phyloP scores from a whole-genome alignment of 2,113 vertebrate species.

The Xenotilapia flavipinnis region DNA sequence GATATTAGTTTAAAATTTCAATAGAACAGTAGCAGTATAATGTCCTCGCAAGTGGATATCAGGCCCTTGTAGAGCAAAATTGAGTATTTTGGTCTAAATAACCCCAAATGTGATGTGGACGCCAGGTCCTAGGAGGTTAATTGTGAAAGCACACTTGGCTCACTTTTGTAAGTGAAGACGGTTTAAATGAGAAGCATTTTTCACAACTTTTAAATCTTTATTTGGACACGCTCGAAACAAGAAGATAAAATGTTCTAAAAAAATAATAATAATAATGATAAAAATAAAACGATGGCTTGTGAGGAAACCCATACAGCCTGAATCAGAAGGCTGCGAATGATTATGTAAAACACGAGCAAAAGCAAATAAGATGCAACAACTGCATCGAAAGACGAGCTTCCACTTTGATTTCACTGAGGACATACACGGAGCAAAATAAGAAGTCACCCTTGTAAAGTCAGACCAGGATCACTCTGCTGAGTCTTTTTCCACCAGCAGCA shows the following conservation, averaged over 20 bases:
- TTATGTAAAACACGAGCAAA: not conserved
- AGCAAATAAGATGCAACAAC: not conserved
- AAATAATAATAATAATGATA: not conserved
- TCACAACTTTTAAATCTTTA: not conserved
- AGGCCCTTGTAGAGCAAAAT: not conserved
- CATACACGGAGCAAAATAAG: not conserved
- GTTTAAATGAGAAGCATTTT: not conserved
- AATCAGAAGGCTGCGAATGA: not conserved
- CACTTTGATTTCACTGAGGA: not conserved
- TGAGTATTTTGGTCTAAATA: not conserved
- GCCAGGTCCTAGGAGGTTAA: not conserved
- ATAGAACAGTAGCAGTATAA: not conserved
- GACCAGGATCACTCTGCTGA: not conserved
- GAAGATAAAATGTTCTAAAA: not conserved
- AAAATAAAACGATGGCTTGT: not conserved
- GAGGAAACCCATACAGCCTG: not conserved
- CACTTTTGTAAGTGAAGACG: not conserved
- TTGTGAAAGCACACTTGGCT: not conserved
- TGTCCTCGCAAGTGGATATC: not conserved
- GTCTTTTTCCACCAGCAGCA: not conserved
- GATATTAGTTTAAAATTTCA: accelerated
- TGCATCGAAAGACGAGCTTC: not conserved
- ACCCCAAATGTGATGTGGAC: not conserved
- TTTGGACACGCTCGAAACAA: not conserved
- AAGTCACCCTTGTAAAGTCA: not conserved